Conservation (phyloP, 2,888 invertebrate genomes). For the Andrena minutula region DNA sequence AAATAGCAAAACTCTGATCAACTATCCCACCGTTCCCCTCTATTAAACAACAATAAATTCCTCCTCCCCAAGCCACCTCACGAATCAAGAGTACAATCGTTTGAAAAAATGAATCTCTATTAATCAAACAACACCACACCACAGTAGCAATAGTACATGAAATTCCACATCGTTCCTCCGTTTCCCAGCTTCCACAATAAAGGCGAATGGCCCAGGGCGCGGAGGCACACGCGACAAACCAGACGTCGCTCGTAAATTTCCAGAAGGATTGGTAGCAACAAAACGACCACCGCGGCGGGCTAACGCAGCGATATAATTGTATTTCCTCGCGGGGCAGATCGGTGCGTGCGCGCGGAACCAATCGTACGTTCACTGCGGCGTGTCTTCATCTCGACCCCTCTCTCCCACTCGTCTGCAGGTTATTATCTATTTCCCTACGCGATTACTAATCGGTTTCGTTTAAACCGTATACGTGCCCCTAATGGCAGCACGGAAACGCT, state of each 20-base stretch:
- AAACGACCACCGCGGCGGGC: conserved; percentile 50
- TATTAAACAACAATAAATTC: no score
- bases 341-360: conserved; percentile 4
- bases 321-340: conserved; percentile 57
- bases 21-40: no score
- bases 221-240: conserved; percentile 36
- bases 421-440: conserved; percentile 3
- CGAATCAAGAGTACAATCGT: not conserved
- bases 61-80: no score
- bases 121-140: not conserved
- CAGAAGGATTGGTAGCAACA: conserved; percentile 51
- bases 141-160: conserved; percentile 8
- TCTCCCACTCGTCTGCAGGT: not conserved
- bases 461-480: conserved; percentile 20
- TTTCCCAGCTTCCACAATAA: conserved; percentile 35
- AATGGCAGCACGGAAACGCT: not conserved
- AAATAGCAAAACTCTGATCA: no score
- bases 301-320: conserved; percentile 65
- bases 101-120: not conserved
- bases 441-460: conserved; percentile 34
- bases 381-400: conserved; percentile 31
- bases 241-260: conserved; percentile 60
- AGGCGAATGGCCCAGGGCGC: conserved; percentile 13
- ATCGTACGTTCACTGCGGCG: conserved; percentile 20
- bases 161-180: conserved; percentile 33